Base-by-base conservation (phyloP, 2,888 invertebrate genomes). In the Vanessa cardui region DNA sequence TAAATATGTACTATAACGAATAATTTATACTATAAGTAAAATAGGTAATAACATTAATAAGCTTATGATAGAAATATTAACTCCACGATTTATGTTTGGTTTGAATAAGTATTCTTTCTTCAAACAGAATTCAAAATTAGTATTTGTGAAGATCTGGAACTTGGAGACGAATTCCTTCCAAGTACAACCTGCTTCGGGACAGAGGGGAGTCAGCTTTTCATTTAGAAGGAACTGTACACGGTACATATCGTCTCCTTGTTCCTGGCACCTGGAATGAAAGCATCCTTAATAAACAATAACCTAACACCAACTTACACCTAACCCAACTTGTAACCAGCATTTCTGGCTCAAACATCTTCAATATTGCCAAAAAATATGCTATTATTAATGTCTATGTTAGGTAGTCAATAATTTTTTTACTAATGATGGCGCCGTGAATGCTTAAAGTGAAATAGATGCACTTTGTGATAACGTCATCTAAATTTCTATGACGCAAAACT, bases 141-240 rank as follows among this genome's bases (percentile, higher is more conserved):
- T 73, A 2, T 73, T 62, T 1, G 70, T 73, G 74, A 78, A 87
- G 0, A 31, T 64, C 70, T 84, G 78, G 49, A 64, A 64, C 3
- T 33, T 44, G 9, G 58, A 56, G 5, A 78, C 76, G 77, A 91
- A 90, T 71, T 87, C 75, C 16, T 83, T 68, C 89, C 89, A 90
- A 2, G 83, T 80, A 75, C 91, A 91, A 1, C 90, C 89, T 5
- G 81, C 80, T 0, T 76, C 20, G 0, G 89, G 87, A 65, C 91
- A 91, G 2, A 90, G 68, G 3, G 78, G 75, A 0, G 86, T 83
- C 8, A 75, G 77, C 66, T 83, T 83, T 69, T 91, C 90, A 64
- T 89, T 90, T 49, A 85, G 67, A 73, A 88, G 88, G 20, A 90
- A 47, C 67, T 90, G 90, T 9, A 89, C 85, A 1, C 83, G 75